Base-by-base conservation (phyloP, 2,888 invertebrate species). In the Acronicta leporina region DNA sequence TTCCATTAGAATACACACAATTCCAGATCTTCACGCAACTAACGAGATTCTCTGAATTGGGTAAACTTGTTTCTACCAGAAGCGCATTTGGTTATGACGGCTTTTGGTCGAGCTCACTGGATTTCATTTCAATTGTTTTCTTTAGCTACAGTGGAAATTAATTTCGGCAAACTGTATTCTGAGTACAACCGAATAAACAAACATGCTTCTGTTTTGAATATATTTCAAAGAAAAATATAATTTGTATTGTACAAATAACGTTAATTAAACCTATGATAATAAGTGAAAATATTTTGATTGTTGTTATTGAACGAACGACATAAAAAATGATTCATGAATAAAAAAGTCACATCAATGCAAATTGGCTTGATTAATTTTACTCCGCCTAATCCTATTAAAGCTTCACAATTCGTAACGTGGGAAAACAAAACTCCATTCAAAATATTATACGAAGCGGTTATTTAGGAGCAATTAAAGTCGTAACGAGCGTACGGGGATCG, bases 361-460 rank as follows among this genome's bases (percentile, higher is more conserved):
- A 69, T 69, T 72, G 51, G 27, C 47, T 67, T 48, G 53, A 69
- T 72, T 69, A 53, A 57, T 73, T 72, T 41, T 44, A 54, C 42
- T 41, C 47, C 25, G 13, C 55, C 61, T 69, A 72, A 69, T 57
- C 61, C 54, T 41, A 40, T 72, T 54, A 54, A 57, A 61, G 67
- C 68, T 57, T 73, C 16, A 61, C 68, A 72, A 69, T 72, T 77
- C 80, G 81, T 79, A 71, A 74, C 78, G 80, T 78, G 69, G 43
- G 72, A 77, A 82, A 82, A 82, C 80, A 84, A 81, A 84, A 82
- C 75, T 73, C 74, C 77, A 75, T 82, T 79, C 63, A 62, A 76
- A 79, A 81, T 68, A 65, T 73, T 52, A 52, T 55, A 64, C 55
- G 56, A 62, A 71, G 59, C 60, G 70, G 66, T 75, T 78, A 81